Evolutionary conservation across 2,113 vertebrate species (phyloP).

Genomic region (Hypanus sabinus): DNA sequence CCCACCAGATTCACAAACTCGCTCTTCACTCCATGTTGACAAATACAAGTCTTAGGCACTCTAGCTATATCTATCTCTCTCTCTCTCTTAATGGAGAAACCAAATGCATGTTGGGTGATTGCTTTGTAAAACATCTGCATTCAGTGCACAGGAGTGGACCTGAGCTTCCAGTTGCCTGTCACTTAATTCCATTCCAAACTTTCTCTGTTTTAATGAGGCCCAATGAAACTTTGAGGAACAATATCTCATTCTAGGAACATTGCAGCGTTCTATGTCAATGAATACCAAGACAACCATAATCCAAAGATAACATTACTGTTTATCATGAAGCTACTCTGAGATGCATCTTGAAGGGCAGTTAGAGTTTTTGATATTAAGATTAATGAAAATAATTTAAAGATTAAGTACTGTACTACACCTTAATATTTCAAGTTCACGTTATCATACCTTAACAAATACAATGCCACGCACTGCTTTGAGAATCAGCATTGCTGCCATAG

Average conservation of each 20-base stretch:
- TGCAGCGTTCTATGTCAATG: not conserved
- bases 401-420: not conserved
- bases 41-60: too few relatives aligned
- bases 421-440: not conserved
- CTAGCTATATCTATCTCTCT: too few relatives aligned
- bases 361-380: not conserved
- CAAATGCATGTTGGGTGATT: too few relatives aligned
- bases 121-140: too few relatives aligned
- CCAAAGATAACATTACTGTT: not conserved
- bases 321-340: not conserved
- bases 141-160: too few relatives aligned
- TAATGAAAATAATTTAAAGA: not conserved
- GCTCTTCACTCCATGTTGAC: too few relatives aligned
- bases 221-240: not conserved
- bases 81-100: too few relatives aligned
- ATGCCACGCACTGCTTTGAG: slow-evolving; percentile 77
- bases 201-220: too few relatives aligned
- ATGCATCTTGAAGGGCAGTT: not conserved
- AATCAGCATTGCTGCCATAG: slow-evolving; percentile 83
- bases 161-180: too few relatives aligned
- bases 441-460: slow-evolving; percentile 77
- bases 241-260: not conserved
- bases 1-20: too few relatives aligned
- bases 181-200: too few relatives aligned
- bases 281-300: not conserved